A percentile compares a stretch with the other conserved stretches of the same genome.
These are phyloP conservation scores for Danio albolineatus DNA, from an alignment of 2,797 vertebrate genomes.

Conservation along the genomic window DNA sequence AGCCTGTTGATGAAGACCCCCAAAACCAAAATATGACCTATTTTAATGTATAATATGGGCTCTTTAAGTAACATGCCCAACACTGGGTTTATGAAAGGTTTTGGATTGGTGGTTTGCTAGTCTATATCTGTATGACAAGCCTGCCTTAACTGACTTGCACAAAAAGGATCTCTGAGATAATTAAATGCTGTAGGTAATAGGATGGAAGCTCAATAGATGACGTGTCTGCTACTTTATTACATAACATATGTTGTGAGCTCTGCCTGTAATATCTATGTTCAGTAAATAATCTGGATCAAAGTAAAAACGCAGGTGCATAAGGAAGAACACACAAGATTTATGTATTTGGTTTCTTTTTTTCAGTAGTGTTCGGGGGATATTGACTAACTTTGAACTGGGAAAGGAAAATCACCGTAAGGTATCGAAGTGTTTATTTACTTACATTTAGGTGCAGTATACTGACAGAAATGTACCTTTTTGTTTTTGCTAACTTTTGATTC, in stretches of 20 bases:
- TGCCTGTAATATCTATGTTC: neutral
- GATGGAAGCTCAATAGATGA: neutral
- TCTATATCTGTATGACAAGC: too few species aligned
- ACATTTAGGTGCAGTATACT: neutral
- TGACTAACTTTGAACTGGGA: neutral
- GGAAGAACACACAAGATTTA: slow-evolving; percentile 13
- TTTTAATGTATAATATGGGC: too few species aligned
- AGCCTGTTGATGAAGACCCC: too few species aligned
- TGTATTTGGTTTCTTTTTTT: slow-evolving; percentile 18
- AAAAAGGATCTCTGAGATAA: neutral
- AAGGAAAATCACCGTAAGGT: neutral
- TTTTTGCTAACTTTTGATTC: neutral
- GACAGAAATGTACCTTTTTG: neutral
- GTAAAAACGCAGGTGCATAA: neutral
- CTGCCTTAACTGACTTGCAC: too few species aligned
- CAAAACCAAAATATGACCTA: too few species aligned
- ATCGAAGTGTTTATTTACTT: neutral
- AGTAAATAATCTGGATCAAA: neutral
- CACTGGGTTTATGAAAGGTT: too few species aligned
- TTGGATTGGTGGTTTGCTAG: too few species aligned
- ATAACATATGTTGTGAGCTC: neutral
- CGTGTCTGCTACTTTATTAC: neutral
- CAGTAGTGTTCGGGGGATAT: neutral
- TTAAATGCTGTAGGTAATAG: neutral
- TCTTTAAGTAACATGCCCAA: too few species aligned